Evolutionary conservation across 2,113 vertebrate genomes (phyloP).

Genomic region (Tympanuchus pallidicinctus): DNA sequence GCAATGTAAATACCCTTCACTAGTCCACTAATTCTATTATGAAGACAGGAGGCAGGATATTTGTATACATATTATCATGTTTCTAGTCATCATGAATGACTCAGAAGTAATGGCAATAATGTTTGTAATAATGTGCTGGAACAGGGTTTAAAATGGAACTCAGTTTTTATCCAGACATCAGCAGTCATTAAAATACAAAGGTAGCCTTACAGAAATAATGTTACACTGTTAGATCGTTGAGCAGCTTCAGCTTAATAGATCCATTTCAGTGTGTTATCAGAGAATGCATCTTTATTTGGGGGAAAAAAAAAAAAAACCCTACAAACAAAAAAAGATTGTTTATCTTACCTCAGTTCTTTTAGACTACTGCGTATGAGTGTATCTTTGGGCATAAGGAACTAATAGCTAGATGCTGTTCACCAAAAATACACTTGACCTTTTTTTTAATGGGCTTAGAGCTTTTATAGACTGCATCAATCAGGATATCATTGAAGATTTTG

Average conservation of each 20-base stretch:
- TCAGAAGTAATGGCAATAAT: not conserved
- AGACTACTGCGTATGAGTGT: not conserved
- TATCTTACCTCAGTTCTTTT: not conserved
- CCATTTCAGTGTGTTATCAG: not conserved
- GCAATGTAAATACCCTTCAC: not conserved
- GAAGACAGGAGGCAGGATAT: not conserved
- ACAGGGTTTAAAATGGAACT: not conserved
- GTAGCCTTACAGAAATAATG: not conserved
- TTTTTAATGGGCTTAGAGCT: not conserved
- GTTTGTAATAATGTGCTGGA: not conserved
- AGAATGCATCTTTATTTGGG: not conserved
- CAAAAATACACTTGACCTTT: not conserved
- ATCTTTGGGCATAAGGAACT: not conserved
- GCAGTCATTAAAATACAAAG: not conserved
- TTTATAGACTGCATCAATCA: not conserved
- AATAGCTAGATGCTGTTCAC: not conserved
- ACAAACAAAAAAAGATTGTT: not conserved
- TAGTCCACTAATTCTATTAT: not conserved
- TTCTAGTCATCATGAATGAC: not conserved
- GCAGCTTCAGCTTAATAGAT: not conserved
- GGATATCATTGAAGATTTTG: not conserved
- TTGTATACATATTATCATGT: not conserved
- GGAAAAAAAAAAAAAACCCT: too few species aligned
- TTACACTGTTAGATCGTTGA: not conserved
- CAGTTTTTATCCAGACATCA: not conserved